Conservation (phyloP, 2,797 vertebrate genomes). For the Onychomys arenicola region DNA sequence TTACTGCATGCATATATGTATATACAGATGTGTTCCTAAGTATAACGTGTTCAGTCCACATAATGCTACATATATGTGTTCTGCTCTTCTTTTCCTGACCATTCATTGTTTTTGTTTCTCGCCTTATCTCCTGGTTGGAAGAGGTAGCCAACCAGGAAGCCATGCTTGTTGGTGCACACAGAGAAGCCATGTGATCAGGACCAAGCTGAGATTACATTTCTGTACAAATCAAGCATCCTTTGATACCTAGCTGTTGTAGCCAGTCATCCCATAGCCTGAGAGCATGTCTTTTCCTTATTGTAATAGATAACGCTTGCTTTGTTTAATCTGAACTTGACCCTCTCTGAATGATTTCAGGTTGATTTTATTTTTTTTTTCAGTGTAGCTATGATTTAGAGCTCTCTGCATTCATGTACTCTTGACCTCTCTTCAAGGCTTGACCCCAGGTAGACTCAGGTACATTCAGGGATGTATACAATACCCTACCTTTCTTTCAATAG, state of each 20-base stretch:
- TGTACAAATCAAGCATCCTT: not conserved
- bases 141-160: too few relatives aligned
- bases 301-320: not conserved
- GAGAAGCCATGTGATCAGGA: not conserved
- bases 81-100: not conserved
- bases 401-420: not conserved
- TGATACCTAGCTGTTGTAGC: constrained; percentile 50
- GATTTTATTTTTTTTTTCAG: not conserved
- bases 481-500: not conserved
- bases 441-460: not conserved
- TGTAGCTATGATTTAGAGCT: not conserved
- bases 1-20: not conserved
- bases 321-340: not conserved
- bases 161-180: not conserved
- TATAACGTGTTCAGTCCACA: not conserved
- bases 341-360: not conserved
- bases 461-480: accelerated
- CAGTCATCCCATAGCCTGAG: not conserved
- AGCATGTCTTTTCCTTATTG: accelerated
- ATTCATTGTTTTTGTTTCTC: not conserved
- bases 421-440: not conserved
- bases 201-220: not conserved
- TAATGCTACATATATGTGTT: too few relatives aligned
- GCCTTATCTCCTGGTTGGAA: not conserved
- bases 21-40: too few relatives aligned